Base-by-base conservation (phyloP, 1,140 invertebrate species). In the Littorina saxatilis region DNA sequence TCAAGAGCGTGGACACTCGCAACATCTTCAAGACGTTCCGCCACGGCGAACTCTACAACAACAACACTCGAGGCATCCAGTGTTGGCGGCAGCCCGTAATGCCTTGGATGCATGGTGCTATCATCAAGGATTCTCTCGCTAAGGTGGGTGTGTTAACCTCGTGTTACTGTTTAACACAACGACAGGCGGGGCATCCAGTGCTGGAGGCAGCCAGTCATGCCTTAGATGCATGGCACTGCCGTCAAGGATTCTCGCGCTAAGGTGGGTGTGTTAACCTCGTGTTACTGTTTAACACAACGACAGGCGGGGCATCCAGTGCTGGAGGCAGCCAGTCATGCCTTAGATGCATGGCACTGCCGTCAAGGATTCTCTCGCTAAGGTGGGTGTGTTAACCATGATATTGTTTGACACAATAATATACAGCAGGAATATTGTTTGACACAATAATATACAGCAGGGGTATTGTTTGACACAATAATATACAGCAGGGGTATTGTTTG, bases 151-250 rank as follows among this genome's bases (percentile, higher is more conserved):
- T n/a, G n/a, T n/a, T n/a, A n/a, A n/a, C n/a, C n/a, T n/a, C n/a
- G n/a, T n/a, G n/a, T n/a, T n/a, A n/a, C n/a, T n/a, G 50, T 83
- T 4, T 81, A 83, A 63, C 78, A 78, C 50, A 80, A 81, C 47
- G 74, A 76, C 27, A 81, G 23, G 17, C 47, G 63, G n/a, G 79
- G 79, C 1, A 77, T 79, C 47, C 75, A 79, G 72, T 84, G 83
- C 47, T 84, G 80, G 63, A 78, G 58, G 23, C 43, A 61, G 73
- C 84, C 80, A 15, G 83, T 61, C 27, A 74, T 43, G 58, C 74
- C 82, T 0, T 93, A 95, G 40, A 93, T 95, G 66, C 81, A 91
- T 35, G 92, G 93, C 0, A 91, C 91, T 73, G 92, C 27, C n/a
- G 75, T 83, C 23, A 40, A 68, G n/a, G n/a, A 81, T 0, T 73